Evolutionary conservation across 2,888 invertebrate species (phyloP).

Genomic region (Hofmannophila pseudospretella): DNA sequence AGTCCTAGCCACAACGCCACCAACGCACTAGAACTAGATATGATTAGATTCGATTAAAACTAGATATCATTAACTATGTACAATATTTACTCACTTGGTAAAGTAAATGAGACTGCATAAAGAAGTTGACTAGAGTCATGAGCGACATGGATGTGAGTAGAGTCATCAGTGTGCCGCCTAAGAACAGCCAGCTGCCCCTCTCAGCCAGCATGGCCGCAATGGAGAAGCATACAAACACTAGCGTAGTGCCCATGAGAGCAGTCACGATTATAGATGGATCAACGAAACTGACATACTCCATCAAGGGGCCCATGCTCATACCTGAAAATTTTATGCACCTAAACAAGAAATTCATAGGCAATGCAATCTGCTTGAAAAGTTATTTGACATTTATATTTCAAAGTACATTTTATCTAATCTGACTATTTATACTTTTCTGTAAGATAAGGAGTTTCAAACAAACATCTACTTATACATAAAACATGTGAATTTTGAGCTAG

Average conservation of each 20-base stretch:
- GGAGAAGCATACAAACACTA: slow-evolving; percentile 95
- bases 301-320: slow-evolving; percentile 91
- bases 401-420: too few species aligned
- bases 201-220: slow-evolving; percentile 91
- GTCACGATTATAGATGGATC: slow-evolving; percentile 94
- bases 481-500: too few species aligned
- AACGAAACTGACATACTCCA: slow-evolving; percentile 87
- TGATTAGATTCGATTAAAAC: too few species aligned
- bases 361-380: too few species aligned
- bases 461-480: too few species aligned
- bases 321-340: too few species aligned
- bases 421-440: too few species aligned
- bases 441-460: too few species aligned
- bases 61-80: too few species aligned
- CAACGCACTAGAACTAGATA: too few species aligned
- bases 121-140: slow-evolving; percentile 88
- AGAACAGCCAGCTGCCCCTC: slow-evolving; percentile 91
- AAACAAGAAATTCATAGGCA: too few species aligned
- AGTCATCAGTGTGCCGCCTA: slow-evolving; percentile 93
- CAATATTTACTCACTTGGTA: slow-evolving; percentile 85
- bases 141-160: slow-evolving; percentile 87
- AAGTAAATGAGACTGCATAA: slow-evolving; percentile 88
- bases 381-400: slow-evolving; percentile 1
- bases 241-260: slow-evolving; percentile 89
- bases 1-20: too few species aligned